phyloP scores from a whole-genome alignment of 2,797 vertebrate genomes.

The Crenichthys baileyi region DNA sequence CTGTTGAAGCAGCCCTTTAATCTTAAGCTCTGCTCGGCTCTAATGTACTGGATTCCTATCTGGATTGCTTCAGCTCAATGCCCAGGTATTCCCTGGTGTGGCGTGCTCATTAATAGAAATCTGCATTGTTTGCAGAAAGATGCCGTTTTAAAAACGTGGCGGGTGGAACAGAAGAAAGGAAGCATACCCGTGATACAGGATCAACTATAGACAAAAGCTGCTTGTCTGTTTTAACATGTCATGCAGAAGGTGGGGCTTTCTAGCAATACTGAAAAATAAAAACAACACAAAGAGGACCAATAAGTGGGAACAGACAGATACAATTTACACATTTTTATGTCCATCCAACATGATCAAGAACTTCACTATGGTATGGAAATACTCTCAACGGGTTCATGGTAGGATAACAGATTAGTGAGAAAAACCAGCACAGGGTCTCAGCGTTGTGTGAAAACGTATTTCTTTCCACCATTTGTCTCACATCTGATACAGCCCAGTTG shows the following conservation, averaged over 20 bases:
- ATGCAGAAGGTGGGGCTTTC: slow-evolving; percentile 23
- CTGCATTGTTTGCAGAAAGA: not conserved
- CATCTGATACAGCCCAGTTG: slow-evolving; percentile 4
- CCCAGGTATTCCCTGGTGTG: not conserved
- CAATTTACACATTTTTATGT: not conserved
- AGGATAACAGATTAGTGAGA: not conserved
- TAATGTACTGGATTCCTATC: slow-evolving; percentile 39
- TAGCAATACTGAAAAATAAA: not conserved
- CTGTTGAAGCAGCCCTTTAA: not conserved
- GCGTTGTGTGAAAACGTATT: slow-evolving; percentile 1
- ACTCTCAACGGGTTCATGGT: rapidly evolving
- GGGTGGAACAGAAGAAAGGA: not conserved
- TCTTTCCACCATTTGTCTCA: slow-evolving; percentile 17
- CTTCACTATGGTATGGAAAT: not conserved
- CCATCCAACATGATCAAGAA: not conserved
- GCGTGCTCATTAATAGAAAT: not conserved
- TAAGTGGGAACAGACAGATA: not conserved
- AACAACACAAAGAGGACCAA: not conserved
- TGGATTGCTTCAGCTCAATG: slow-evolving; percentile 13
- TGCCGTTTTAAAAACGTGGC: not conserved
- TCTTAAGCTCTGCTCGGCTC: not conserved
- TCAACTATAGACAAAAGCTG: slow-evolving; percentile 13
- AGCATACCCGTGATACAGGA: slow-evolving; percentile 21
- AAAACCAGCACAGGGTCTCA: not conserved
- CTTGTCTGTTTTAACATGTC: slow-evolving; percentile 20